Evolutionary conservation across 2,797 vertebrate genomes (phyloP), one percentile per base, ranked within the genome.

Genomic region (Sebastes trivittatus): DNA sequence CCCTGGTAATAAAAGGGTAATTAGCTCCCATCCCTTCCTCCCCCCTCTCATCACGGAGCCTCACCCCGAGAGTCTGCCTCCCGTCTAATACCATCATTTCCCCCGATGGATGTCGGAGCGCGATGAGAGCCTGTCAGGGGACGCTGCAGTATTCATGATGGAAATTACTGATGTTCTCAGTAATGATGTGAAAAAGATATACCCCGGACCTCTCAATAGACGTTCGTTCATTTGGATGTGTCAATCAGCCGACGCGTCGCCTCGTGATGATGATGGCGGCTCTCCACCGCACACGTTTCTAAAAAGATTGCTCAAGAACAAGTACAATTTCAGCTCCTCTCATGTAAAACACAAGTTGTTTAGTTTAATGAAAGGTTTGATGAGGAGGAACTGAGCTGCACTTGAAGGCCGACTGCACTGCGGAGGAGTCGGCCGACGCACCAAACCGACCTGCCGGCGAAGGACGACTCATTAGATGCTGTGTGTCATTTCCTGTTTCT

Each of bases 1-100:
- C 90, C 89, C 88, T 75, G 49, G 82, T 91, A 93, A 93, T 93
- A 92, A 93, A 94, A 93, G 90, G 89, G 81, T 93, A 93, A 94
- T 94, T 93, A 94, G 87, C 89, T 84, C 64, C 83, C 83, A 80
- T 79, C 75, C 77, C 67, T 42, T 27, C 72, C 66, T 76, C 83
- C 78, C 75, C 84, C 52, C 81, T 78, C 86, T 90, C 89, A 90
- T 93, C 86, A 89, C 61, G 25, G 75, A 83, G 83, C 77, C 77
- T 83, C 91, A 88, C 88, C 89, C 82, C 77, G 52, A 85, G 91
- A 89, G 89, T 80, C 81, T 81, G 78, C 82, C 87, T 86, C 78
- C 73, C 73, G 56, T 87, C 91, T 92, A 89, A 94, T 91, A 88
- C 83, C 89, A 87, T 93, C 89, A 89, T 93, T 94, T 94, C 91